Evolutionary conservation across 2,888 invertebrate genomes (phyloP).

Genomic region (Macrostomum cliftonense): DNA sequence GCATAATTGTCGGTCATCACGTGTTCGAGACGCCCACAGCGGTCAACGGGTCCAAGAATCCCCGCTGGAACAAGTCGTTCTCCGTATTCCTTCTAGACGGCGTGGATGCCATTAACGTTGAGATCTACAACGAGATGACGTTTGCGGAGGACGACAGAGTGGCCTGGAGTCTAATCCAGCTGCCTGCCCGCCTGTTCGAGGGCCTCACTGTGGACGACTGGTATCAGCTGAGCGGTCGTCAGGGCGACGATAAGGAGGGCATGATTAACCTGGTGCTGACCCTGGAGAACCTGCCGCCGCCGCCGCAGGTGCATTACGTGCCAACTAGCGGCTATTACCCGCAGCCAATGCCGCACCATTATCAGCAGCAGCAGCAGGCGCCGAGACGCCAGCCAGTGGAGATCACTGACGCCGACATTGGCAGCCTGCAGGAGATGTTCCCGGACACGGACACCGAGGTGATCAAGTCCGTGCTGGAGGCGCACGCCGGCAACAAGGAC

Average conservation of each 20-base stretch:
- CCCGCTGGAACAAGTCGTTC: constrained; percentile 83
- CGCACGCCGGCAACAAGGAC: constrained; percentile 70
- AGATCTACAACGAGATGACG: constrained; percentile 88
- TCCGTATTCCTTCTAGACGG: constrained; percentile 58
- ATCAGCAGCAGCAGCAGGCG: neutral
- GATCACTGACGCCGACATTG: constrained; percentile 37
- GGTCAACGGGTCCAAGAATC: constrained; percentile 78
- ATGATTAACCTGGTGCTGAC: constrained; percentile 66
- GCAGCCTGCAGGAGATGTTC: constrained; percentile 70
- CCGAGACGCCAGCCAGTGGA: neutral
- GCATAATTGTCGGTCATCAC: constrained; percentile 73
- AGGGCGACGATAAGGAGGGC: constrained; percentile 80
- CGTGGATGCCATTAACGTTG: constrained; percentile 66
- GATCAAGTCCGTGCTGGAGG: constrained; percentile 69
- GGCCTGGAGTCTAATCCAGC: constrained; percentile 73
- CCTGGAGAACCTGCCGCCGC: neutral
- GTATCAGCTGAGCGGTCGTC: constrained; percentile 77
- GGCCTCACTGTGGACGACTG: constrained; percentile 85
- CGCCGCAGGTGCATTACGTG: no score
- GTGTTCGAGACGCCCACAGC: constrained; percentile 88
- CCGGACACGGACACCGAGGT: constrained; percentile 81
- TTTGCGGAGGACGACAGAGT: constrained; percentile 86
- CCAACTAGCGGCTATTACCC: no score
- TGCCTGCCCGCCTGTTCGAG: constrained; percentile 58
- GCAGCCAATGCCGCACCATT: neutral